A percentile compares a stretch with the other conserved stretches of the same genome.
phyloP scores from a whole-genome alignment of 2,888 invertebrate genomes.

The Julus scanicus region DNA sequence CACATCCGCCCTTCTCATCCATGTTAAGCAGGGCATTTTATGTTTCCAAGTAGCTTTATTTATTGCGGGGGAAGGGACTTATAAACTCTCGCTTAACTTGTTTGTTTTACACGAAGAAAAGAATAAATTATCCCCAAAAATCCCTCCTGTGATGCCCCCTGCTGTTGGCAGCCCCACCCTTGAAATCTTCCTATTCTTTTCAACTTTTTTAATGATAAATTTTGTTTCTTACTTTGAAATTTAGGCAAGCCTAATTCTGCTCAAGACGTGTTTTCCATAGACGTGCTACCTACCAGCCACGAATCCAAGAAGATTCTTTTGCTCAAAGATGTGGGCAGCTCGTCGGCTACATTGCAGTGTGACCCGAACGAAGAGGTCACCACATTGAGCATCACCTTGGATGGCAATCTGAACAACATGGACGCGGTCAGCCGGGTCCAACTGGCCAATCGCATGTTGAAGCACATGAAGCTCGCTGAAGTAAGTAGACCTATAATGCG shows the following conservation, averaged over 20 bases:
- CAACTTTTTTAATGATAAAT: slow-evolving; percentile 3
- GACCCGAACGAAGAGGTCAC: slow-evolving; percentile 70
- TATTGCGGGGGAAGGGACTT: not conserved
- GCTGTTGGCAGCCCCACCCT: not conserved
- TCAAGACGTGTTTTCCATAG: slow-evolving; percentile 76
- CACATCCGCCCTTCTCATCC: not conserved
- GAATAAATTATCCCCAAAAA: not conserved
- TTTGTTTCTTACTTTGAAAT: not conserved
- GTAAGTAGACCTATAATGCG: slow-evolving; percentile 44
- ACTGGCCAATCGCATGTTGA: slow-evolving; percentile 62
- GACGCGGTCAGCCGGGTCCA: slow-evolving; percentile 73
- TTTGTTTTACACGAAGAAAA: not conserved
- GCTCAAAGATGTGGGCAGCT: slow-evolving; percentile 59
- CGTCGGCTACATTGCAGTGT: slow-evolving; percentile 65
- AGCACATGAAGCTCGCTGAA: slow-evolving; percentile 54
- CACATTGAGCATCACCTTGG: slow-evolving; percentile 76
- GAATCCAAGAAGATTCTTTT: slow-evolving; percentile 59
- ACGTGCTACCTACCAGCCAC: slow-evolving; percentile 68
- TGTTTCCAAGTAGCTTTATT: not conserved
- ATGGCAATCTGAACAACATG: slow-evolving; percentile 74
- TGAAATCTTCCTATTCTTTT: not conserved
- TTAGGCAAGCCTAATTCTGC: slow-evolving; percentile 65
- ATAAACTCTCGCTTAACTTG: not conserved
- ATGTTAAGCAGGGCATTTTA: not conserved
- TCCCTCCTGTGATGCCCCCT: slow-evolving; percentile 1